Evolutionary conservation across 2,797 vertebrate species (phyloP), one percentile per base, ranked within the genome.

Genomic region (Onychomys torridus): DNA sequence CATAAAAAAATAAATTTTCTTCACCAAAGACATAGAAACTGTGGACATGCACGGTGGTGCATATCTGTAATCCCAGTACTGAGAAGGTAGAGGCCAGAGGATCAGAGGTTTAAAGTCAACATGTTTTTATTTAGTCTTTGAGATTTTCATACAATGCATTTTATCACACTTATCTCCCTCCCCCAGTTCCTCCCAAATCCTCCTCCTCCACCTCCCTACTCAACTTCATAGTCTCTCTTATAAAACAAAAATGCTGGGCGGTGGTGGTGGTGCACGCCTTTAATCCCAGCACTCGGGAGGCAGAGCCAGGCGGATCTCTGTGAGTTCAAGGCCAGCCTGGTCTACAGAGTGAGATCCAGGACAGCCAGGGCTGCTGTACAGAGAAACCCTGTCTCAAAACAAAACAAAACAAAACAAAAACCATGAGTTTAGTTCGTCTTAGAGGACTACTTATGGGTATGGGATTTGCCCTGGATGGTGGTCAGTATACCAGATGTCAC

Each of bases 1-100:
- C 25, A 4, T 91, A 16, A 71, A 79, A 79, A 93, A 73, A 76
- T 29, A 78, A 77, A 78, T 46, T 94, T 87, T 81, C 61, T 73
- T 65, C 40, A 49, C 71, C 73, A 79, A 89, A 93, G n/a, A 59
- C 57, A 19, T 9, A 83, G 37, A 61, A 65, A 61, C 40, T 46
- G 76, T 21, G 61, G 29, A 16, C 2, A 1, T 13, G 29, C 11
- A 2, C 46, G 29, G 71, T 5, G n/a, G 25, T 34, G 4, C 29
- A 16, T 5, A 4, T 40, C 32, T 14, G 1, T 63, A n/a, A 77
- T 49, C 21, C 7, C 40, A 89, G 57, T 40, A 13, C 40, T 34
- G 16, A 4, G 37, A 59, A 61, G 71, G n/a, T 17, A 5, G 37
- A 61, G 12, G n/a, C 29, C 27, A 59, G 23, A 37, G 37, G 57